These are phyloP conservation scores for Drosophila bocki DNA, from an alignment of 1,140 invertebrate genomes.

Conservation along the genomic window DNA sequence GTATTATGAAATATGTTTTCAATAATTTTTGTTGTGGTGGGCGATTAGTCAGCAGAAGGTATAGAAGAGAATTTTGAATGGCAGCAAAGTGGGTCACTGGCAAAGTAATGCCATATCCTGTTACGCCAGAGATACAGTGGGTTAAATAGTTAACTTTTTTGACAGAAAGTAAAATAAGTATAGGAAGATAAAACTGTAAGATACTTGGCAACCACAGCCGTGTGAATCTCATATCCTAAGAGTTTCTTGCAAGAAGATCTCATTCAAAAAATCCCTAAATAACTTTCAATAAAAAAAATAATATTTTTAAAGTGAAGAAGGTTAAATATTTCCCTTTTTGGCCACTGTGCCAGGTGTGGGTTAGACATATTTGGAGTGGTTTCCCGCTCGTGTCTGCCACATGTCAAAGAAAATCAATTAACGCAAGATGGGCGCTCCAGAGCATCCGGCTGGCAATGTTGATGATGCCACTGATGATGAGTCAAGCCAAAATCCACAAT, in stretches of 20 bases:
- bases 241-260: no score
- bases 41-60: conserved; percentile 40
- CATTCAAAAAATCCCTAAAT: neutral
- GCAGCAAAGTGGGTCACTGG: conserved; percentile 62
- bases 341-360: conserved; percentile 11
- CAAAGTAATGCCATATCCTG: conserved; percentile 40
- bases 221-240: neutral
- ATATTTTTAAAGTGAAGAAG: neutral
- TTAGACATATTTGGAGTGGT: conserved; percentile 11
- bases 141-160: neutral
- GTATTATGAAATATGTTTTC: conserved; percentile 57
- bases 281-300: neutral
- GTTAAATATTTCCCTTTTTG: neutral
- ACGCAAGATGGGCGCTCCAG: conserved; percentile 5
- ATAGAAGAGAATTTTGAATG: conserved; percentile 59
- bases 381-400: conserved; percentile 7
- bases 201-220: neutral
- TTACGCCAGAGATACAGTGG: conserved; percentile 7
- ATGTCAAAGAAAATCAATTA: conserved; percentile 41
- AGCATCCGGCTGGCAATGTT: conserved; percentile 34
- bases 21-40: conserved; percentile 18
- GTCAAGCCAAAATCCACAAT: conserved; percentile 29
- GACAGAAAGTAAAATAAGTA: neutral
- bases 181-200: neutral
- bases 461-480: conserved; percentile 24